A percentile compares a stretch with the other conserved stretches of the same genome.
phyloP scores from a whole-genome alignment of 2,888 invertebrate genomes.

The Timema cristinae region DNA sequence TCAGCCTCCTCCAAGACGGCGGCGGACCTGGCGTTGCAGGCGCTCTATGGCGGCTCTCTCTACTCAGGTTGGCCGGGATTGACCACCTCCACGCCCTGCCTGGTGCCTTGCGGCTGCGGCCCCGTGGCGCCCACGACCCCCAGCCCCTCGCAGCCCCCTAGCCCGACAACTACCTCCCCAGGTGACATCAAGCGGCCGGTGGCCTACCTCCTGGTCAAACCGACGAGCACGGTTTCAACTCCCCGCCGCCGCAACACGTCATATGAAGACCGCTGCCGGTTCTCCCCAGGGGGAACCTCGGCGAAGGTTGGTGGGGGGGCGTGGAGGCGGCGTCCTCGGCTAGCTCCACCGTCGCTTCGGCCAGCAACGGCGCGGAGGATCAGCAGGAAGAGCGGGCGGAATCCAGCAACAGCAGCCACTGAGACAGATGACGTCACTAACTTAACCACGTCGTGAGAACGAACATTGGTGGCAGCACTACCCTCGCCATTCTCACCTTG shows the following conservation, averaged over 20 bases:
- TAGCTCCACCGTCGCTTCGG: slow-evolving; percentile 47
- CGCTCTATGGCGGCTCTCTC: slow-evolving; percentile 54
- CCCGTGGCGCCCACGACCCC: slow-evolving; percentile 34
- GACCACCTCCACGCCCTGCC: slow-evolving; percentile 42
- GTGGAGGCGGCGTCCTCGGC: slow-evolving; percentile 37
- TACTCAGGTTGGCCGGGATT: slow-evolving; percentile 48
- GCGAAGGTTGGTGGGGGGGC: slow-evolving; percentile 45
- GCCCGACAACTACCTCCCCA: slow-evolving; percentile 19
- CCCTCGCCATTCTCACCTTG: not conserved
- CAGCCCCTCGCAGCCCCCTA: slow-evolving; percentile 21
- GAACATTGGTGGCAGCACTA: not conserved
- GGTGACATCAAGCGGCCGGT: slow-evolving; percentile 49
- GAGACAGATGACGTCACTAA: not conserved
- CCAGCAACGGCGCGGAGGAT: slow-evolving; percentile 43
- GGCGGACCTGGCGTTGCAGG: slow-evolving; percentile 62
- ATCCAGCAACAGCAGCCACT: slow-evolving; percentile 17
- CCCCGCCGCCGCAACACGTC: slow-evolving; percentile 61
- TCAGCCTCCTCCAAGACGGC: slow-evolving; percentile 45
- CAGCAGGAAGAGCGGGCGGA: slow-evolving; percentile 32
- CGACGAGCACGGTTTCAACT: slow-evolving; percentile 39
- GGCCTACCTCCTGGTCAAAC: slow-evolving; percentile 62
- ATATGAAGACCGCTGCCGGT: slow-evolving; percentile 83
- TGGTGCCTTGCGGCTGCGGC: slow-evolving; percentile 34
- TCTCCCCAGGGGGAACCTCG: slow-evolving; percentile 63
- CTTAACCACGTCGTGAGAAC: not conserved